These are phyloP conservation scores for Papilio xuthus DNA, from an alignment of 1,140 invertebrate species.

Conservation along the genomic window DNA sequence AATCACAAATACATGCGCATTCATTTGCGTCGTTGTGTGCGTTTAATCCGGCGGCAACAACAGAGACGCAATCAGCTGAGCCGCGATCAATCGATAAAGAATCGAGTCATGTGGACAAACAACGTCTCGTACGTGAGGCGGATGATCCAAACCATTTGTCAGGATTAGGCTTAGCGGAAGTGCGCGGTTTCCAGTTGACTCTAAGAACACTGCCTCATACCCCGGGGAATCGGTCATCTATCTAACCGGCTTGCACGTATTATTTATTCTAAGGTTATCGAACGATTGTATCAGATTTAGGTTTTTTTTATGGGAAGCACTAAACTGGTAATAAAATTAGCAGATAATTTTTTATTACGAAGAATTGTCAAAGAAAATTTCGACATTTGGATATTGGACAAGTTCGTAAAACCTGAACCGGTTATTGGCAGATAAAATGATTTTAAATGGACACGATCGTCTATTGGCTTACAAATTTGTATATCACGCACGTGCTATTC, in stretches of 20 bases:
- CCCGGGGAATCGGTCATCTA: conserved; percentile 38
- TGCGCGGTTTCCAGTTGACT: conserved; percentile 22
- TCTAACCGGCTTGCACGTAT: neutral
- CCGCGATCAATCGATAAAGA: conserved; percentile 78
- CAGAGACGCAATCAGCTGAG: conserved; percentile 77
- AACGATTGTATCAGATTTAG: conserved; percentile 16
- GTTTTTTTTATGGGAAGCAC: neutral
- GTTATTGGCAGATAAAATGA: conserved; percentile 25
- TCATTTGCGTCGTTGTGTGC: conserved; percentile 32
- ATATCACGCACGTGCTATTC: conserved; percentile 18
- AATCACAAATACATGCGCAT: conserved; percentile 15
- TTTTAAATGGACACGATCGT: conserved; percentile 17
- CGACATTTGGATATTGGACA: neutral
- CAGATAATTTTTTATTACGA: conserved; percentile 5
- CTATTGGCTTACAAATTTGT: conserved; percentile 18
- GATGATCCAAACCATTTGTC: conserved; percentile 77
- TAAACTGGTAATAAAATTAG: too few relatives aligned
- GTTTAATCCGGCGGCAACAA: conserved; percentile 74
- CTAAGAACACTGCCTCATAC: conserved; percentile 6
- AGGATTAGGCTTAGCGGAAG: conserved; percentile 66
- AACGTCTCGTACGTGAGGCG: conserved; percentile 55
- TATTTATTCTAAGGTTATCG: conserved; percentile 19
- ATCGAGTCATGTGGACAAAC: conserved; percentile 68
- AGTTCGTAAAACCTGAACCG: conserved; percentile 18
- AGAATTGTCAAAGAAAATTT: conserved; percentile 12